Evolutionary conservation across 2,113 vertebrate species (phyloP).

Genomic region (Chaetorhynchus papuensis): DNA sequence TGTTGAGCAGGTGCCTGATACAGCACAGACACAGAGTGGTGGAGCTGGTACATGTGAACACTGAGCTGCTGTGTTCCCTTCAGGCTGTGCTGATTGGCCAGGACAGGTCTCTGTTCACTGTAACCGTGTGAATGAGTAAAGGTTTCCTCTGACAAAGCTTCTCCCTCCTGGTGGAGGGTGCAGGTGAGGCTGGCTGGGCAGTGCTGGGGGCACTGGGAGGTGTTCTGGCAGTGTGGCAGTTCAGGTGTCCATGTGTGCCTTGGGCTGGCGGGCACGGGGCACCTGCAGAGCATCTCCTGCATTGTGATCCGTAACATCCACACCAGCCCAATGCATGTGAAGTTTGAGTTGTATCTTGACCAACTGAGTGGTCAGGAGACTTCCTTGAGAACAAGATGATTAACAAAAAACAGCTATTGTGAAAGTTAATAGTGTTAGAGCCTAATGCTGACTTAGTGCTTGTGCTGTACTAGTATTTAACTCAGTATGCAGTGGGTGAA

Average conservation of each 20-base stretch:
- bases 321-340: not conserved
- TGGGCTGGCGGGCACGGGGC: not conserved
- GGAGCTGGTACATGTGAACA: not conserved
- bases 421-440: not conserved
- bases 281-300: not conserved
- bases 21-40: not conserved
- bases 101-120: not conserved
- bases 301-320: not conserved
- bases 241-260: rapidly evolving
- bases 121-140: not conserved
- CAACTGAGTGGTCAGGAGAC: not conserved
- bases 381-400: not conserved
- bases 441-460: not conserved
- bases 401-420: not conserved
- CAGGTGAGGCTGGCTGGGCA: not conserved
- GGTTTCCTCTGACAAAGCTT: not conserved
- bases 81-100: not conserved
- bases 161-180: not conserved
- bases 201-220: not conserved
- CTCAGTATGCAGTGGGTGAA: not conserved
- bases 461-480: not conserved
- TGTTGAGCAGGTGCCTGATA: no score
- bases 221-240: not conserved
- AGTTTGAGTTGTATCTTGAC: not conserved
- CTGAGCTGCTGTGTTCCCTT: not conserved